Conservation (phyloP, 1,140 invertebrate species). For the Venustaconcha ellipsiformis region DNA sequence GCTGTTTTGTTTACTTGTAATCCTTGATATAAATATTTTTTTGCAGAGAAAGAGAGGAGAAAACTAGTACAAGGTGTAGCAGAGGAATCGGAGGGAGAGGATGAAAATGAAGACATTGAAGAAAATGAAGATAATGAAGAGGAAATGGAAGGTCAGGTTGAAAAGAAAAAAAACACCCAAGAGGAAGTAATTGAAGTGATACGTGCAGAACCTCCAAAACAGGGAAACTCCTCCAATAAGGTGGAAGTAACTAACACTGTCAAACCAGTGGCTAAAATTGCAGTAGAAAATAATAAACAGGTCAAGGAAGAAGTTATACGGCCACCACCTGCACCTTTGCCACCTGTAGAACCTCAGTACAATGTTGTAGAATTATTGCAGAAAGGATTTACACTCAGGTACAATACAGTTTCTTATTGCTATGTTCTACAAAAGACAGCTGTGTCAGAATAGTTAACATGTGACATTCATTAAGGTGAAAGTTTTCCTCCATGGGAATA, state of each 20-base stretch:
- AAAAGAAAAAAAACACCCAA: slow-evolving; percentile 3
- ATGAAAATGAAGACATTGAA: slow-evolving; percentile 46
- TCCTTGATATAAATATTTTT: background rate
- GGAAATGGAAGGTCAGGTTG: slow-evolving; percentile 28
- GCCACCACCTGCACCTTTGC: slow-evolving; percentile 34
- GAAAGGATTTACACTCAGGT: slow-evolving; percentile 73
- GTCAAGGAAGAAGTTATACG: background rate
- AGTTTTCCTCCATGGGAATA: no score
- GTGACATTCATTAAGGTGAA: no score
- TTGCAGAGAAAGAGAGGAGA: slow-evolving; percentile 20
- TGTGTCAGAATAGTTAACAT: no score
- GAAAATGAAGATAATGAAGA: slow-evolving; percentile 45
- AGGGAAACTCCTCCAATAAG: no score
- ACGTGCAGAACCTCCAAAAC: no score
- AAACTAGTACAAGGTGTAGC: slow-evolving; percentile 54
- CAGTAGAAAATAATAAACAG: no score
- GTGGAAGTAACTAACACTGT: no score
- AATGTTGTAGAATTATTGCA: slow-evolving; percentile 66
- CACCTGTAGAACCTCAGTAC: slow-evolving; percentile 60
- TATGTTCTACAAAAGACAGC: no score
- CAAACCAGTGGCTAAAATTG: no score
- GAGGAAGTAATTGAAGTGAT: no score
- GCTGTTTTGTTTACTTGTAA: background rate
- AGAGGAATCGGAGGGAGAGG: slow-evolving; percentile 47
- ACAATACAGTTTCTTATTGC: slow-evolving; percentile 5